Evolutionary conservation across 2,888 invertebrate species (phyloP), one percentile per base, ranked within the genome.

Genomic region (Stictocephala bisonia): DNA sequence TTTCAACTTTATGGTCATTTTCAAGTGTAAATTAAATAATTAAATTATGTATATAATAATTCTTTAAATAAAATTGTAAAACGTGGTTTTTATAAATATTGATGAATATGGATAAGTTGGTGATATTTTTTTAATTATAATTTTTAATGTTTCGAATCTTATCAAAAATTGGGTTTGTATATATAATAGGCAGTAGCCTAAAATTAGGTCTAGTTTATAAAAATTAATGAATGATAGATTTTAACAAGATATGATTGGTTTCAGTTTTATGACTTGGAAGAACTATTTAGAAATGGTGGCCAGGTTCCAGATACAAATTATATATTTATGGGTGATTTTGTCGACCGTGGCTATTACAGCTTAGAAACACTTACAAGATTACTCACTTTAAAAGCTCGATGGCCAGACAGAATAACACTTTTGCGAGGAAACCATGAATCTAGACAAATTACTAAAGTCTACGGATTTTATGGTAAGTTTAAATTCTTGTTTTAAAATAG

Each of bases 391-490:
- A 97, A 97, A 88, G 96, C 96, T 53, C 92, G 93, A 83, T 95
- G 93, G 89, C 90, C 91, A 2, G 93, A 95, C 80, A 93, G 94
- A 83, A 97, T 99, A 81, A 94, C 97, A 22, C 86, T 99, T 77
- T 87, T 99, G 56, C 87, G 99, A 82, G 99, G 99, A 74, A 99
- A 99, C 85, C 99, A 99, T 85, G 99, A 99, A 86, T 97, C 98
- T 75, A 89, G 99, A 79, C 97, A 98, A 87, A 99, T 99, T 78
- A 99, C 99, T 74, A 97, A 97, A 86, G 98, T 98, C 18, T 99
- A 99, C 86, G 98, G 98, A 41, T 99, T 99, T 86, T 99, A 98
- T 86, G 98, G 90, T 90, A 81, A 82, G 84, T 77, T 40, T 18
- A 6, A 35, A 9, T 35, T 35, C 35, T 35, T 6, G 11, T 6